A percentile compares a stretch with the other conserved stretches of the same genome.
Evolutionary conservation across 2,888 invertebrate species (phyloP).

Genomic region (Lissonota sp.): DNA sequence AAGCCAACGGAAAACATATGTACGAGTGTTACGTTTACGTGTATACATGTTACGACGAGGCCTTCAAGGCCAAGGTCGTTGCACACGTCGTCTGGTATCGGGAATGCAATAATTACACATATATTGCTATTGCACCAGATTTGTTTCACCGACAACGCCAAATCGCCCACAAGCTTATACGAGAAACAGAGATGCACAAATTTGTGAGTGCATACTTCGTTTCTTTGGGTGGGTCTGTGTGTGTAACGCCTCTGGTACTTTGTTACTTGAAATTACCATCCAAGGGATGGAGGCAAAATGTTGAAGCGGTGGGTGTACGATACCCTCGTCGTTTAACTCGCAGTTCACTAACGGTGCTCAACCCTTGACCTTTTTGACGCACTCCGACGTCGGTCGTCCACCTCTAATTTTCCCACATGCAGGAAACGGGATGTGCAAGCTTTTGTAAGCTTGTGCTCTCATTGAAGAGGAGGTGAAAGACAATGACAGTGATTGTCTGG

Average conservation of each 20-base stretch:
- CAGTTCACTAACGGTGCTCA: conserved; percentile 69
- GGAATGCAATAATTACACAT: conserved; percentile 6
- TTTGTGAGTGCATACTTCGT: conserved; percentile 2
- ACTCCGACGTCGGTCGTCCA: conserved; percentile 66
- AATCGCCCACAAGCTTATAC: neutral
- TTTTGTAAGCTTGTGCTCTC: conserved; percentile 5
- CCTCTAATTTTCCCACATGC: conserved; percentile 64
- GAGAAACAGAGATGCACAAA: neutral
- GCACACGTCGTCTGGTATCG: conserved; percentile 57
- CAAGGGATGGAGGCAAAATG: conserved; percentile 7
- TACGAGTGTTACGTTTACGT: conserved; percentile 3
- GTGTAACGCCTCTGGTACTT: conserved; percentile 13
- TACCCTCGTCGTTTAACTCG: conserved; percentile 27
- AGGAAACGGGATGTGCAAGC: conserved; percentile 67
- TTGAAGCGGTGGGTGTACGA: neutral
- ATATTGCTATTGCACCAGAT: conserved; percentile 36
- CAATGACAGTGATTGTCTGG: neutral
- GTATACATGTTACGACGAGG: conserved; percentile 26
- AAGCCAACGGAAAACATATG: conserved; percentile 49
- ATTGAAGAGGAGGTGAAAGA: neutral
- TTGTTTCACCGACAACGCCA: conserved; percentile 9
- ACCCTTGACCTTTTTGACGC: conserved; percentile 72
- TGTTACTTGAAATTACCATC: conserved; percentile 26
- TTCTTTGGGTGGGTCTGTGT: neutral
- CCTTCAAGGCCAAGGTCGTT: conserved; percentile 64